Percentiles rank a stretch among this genome's conserved stretches.
phyloP scores from a whole-genome alignment of 2,797 vertebrate genomes.

The Halcyon leucocephala region DNA sequence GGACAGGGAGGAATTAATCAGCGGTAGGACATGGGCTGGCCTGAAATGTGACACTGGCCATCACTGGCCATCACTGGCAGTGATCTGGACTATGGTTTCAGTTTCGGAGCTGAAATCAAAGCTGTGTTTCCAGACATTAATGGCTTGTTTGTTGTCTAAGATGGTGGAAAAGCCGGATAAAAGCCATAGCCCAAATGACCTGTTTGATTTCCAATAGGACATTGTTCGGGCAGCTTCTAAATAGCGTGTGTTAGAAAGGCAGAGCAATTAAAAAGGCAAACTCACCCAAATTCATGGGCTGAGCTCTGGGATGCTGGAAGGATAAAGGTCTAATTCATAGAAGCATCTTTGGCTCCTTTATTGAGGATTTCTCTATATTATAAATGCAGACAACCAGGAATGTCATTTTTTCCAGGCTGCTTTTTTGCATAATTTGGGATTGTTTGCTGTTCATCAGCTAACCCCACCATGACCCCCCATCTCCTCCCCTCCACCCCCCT shows the following conservation, averaged over 20 bases:
- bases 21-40: accelerated
- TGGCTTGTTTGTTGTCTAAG: constrained; percentile 59
- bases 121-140: constrained; percentile 43
- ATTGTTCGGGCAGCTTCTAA: constrained; percentile 2
- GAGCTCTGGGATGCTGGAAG: constrained; percentile 36
- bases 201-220: background rate
- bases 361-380: constrained; percentile 52
- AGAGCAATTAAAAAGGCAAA: constrained; percentile 30
- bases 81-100: background rate
- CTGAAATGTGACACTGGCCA: background rate
- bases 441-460: constrained; percentile 61
- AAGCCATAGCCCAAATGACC: background rate
- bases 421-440: constrained; percentile 68
- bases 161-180: constrained; percentile 31
- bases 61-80: background rate
- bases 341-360: constrained; percentile 67
- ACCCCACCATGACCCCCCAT: background rate
- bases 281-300: constrained; percentile 40
- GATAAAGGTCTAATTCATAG: constrained; percentile 79
- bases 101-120: background rate
- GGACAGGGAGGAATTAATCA: background rate
- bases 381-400: constrained; percentile 68
- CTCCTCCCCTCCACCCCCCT: background rate
- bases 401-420: constrained; percentile 60
- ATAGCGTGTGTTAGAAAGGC: constrained; percentile 11